Conservation (phyloP, 2,888 invertebrate genomes). For the Cantharis nigra region DNA sequence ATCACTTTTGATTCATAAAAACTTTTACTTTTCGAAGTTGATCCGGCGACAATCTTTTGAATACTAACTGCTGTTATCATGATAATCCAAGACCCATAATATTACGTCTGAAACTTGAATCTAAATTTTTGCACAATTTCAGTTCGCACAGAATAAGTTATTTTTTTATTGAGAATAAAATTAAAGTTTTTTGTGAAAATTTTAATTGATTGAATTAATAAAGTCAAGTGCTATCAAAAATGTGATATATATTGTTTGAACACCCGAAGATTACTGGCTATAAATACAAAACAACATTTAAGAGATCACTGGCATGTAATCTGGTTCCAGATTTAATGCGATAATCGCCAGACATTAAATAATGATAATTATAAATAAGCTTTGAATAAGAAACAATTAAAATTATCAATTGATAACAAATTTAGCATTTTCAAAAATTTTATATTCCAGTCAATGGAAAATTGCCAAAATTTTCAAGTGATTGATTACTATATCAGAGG, state of each 20-base stretch:
- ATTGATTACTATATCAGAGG: too few species aligned
- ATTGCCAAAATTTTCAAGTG: too few species aligned
- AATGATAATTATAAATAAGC: neutral
- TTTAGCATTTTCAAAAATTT: too few species aligned
- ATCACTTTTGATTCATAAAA: neutral
- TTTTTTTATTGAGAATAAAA: neutral
- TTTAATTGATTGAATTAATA: neutral
- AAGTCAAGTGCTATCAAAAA: neutral
- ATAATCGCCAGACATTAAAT: neutral
- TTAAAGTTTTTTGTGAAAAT: neutral
- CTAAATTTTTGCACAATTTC: neutral
- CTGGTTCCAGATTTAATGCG: neutral
- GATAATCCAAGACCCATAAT: neutral
- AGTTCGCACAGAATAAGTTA: neutral
- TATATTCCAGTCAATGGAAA: too few species aligned
- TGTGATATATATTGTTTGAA: neutral
- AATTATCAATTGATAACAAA: neutral
- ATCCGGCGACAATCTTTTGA: neutral
- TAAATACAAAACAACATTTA: neutral
- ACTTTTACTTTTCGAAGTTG: neutral
- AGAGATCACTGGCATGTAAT: neutral
- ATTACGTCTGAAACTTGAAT: neutral
- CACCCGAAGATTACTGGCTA: neutral
- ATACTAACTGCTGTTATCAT: neutral
- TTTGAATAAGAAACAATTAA: neutral